Base-by-base conservation (phyloP, 37 sponge, comb jelly and placozoan genomes). In the Axinella damicornis region DNA sequence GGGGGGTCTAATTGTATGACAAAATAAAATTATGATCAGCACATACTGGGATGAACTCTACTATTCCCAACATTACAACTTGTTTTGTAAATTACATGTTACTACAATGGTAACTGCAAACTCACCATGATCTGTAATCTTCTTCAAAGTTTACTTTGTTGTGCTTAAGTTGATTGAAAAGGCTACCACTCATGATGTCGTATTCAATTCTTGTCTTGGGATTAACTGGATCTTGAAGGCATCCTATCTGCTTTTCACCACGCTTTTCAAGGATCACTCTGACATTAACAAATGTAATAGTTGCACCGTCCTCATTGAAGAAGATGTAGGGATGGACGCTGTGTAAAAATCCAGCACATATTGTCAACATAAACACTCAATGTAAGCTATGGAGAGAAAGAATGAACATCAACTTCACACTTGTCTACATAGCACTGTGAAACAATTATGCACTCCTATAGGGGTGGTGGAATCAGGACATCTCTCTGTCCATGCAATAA, bases 281-380 rank as follows among this genome's bases (percentile, higher is more conserved):
- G 46, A 46, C 9, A 46, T 46, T 94, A 56, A 94, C 65, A 78
- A 97, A 97, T 30, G 97, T 92, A 62, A 94, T 66, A 27, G 77
- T 81, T n/a, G 18, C 14, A 25, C 73, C 41, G 54, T 97, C 94
- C 34, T 77, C 74, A 41, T 97, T 93, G 68, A 97, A 97, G 76
- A 97, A 97, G 35, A 97, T 70, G 76, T 97, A 97, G 1, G 97
- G 97, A 63, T 97, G 97, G 76, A 66, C 75, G 41, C 89, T 89
- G 68, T 57, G 63, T 65, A 12, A 80, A 52, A 82, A 57, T 34
- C 20, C 54, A 53, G 12, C 27, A 21, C 22, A n/a, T 27, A 12
- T 14, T 39, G 36, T 14, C 14, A 18, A 38, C 14, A 30, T 15
- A 22, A 25, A 72, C 22, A 2, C 9, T 34, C n/a, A n/a, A n/a